These are phyloP conservation scores for Congeria kusceri DNA, from an alignment of 2,888 invertebrate genomes.

Conservation along the genomic window DNA sequence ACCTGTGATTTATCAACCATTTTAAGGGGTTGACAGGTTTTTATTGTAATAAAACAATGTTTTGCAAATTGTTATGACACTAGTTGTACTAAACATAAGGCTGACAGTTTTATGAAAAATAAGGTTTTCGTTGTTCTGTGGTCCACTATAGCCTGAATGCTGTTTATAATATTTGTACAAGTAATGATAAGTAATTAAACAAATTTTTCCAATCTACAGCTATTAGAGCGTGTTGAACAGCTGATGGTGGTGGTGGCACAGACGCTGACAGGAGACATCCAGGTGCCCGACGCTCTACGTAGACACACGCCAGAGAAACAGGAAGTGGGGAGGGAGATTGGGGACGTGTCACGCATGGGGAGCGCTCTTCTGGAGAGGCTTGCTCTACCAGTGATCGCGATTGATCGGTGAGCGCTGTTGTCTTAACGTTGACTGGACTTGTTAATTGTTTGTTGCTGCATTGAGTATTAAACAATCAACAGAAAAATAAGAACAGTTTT, in stretches of 20 bases:
- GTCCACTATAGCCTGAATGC: no score
- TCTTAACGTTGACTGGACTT: background rate
- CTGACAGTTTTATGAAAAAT: no score
- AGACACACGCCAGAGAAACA: conserved; percentile 71
- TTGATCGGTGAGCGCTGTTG: conserved; percentile 72
- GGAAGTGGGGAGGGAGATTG: conserved; percentile 73
- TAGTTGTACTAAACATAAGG: no score
- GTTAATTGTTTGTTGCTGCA: background rate
- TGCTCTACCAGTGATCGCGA: conserved; percentile 77
- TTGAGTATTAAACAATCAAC: no score
- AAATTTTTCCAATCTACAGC: conserved; percentile 72
- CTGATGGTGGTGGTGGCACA: conserved; percentile 78
- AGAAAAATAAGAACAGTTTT: no score
- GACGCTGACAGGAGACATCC: conserved; percentile 77
- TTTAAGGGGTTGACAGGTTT: no score
- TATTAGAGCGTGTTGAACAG: conserved; percentile 78
- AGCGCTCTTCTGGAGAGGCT: conserved; percentile 80
- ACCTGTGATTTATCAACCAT: no score
- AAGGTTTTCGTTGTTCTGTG: no score
- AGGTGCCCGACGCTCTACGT: conserved; percentile 72
- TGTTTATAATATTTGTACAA: no score
- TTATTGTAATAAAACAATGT: no score
- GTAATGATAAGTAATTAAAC: no score
- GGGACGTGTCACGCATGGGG: conserved; percentile 78
- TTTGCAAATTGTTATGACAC: no score